Percentiles rank a stretch among this genome's conserved stretches.
Conservation (phyloP, 1,140 invertebrate genomes). For the Ditylenchus dipsaci region DNA sequence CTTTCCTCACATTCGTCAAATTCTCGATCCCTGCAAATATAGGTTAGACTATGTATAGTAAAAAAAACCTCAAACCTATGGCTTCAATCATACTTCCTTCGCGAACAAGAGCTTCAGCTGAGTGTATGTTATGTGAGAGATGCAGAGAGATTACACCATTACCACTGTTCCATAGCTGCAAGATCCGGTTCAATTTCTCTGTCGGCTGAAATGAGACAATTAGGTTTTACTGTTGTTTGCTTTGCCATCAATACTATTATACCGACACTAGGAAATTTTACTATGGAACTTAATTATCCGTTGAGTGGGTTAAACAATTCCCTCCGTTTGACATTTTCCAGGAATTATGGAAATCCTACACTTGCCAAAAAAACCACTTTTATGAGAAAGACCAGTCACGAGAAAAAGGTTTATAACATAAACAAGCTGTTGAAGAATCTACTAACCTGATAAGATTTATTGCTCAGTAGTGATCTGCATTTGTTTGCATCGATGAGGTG, state of each 20-base stretch:
- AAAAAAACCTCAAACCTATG: conserved; percentile 62
- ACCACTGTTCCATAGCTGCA: conserved; percentile 78
- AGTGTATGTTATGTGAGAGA: conserved; percentile 82
- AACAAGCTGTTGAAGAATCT: background rate
- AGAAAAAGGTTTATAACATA: background rate
- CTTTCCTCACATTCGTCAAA: conserved; percentile 75
- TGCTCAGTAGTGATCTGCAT: conserved; percentile 11
- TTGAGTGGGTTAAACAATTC: too few species aligned
- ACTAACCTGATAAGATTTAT: background rate
- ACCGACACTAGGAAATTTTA: too few species aligned
- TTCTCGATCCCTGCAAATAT: conserved; percentile 63
- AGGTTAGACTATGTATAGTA: conserved; percentile 4
- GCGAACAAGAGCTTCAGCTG: conserved; percentile 82
- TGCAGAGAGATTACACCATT: conserved; percentile 82
- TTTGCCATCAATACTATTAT: too few species aligned
- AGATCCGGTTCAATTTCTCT: conserved; percentile 73
- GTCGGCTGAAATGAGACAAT: conserved; percentile 49
- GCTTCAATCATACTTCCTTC: conserved; percentile 80
- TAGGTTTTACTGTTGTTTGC: background rate
- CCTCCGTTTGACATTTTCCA: conserved; percentile 2
- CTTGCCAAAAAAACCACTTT: too few species aligned
- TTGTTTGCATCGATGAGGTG: conserved; percentile 78
- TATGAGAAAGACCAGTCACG: background rate
- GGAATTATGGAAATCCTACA: conserved; percentile 7
- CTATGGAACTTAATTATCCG: too few species aligned